Evolutionary conservation across 1,140 invertebrate genomes (phyloP).

Genomic region (Danaus melanippus): DNA sequence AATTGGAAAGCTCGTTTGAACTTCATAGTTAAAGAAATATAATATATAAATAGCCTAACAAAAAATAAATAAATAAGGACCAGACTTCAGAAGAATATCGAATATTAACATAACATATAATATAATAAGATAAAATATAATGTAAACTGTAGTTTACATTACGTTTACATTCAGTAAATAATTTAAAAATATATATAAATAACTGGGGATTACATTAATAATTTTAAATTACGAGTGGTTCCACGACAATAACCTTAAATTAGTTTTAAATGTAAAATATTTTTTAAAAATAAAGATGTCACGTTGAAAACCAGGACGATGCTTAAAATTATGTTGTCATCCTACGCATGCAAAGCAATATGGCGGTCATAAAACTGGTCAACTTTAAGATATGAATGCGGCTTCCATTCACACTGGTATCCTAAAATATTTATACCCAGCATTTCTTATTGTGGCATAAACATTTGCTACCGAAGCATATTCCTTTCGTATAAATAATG

Average conservation of each 20-base stretch:
- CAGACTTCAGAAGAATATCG: too few species aligned
- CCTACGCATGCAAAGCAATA: slow-evolving; percentile 29
- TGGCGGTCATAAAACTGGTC: slow-evolving; percentile 45
- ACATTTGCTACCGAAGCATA: slow-evolving; percentile 31
- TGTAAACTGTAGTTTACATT: too few species aligned
- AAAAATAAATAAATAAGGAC: too few species aligned
- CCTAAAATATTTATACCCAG: slow-evolving; percentile 52
- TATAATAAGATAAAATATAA: too few species aligned
- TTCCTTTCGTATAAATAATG: slow-evolving; percentile 4
- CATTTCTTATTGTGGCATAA: slow-evolving; percentile 23
- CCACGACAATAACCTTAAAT: too few species aligned
- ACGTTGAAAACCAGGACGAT: slow-evolving; percentile 10
- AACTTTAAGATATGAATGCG: slow-evolving; percentile 25
- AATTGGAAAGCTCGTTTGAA: too few species aligned
- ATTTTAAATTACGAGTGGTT: too few species aligned
- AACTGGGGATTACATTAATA: neutral
- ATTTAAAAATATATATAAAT: too few species aligned
- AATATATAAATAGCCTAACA: too few species aligned
- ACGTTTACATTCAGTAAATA: too few species aligned
- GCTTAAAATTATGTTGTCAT: slow-evolving; percentile 13
- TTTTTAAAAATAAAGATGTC: slow-evolving; percentile 15
- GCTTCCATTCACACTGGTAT: slow-evolving; percentile 53
- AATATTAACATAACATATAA: too few species aligned
- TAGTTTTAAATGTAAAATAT: slow-evolving; percentile 1
- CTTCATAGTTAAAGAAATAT: too few species aligned